phyloP scores from a whole-genome alignment of 2,113 vertebrate species.

The Pseudorhombus dupliciocellatus region DNA sequence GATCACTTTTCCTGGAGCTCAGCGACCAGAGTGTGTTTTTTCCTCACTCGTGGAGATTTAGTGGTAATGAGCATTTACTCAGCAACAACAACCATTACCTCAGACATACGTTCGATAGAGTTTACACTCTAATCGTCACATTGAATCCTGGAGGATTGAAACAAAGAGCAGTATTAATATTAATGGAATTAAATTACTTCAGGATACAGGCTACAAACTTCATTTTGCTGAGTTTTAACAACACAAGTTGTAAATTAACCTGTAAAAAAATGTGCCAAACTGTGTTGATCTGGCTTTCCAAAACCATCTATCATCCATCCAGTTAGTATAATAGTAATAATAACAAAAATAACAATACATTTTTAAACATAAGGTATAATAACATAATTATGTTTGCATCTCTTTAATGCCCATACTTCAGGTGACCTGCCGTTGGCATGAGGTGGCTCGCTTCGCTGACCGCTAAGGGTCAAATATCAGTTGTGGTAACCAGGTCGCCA shows the following conservation, averaged over 20 bases:
- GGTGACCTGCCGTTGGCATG: neutral
- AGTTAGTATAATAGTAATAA: too few relatives aligned
- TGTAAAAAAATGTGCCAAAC: too few relatives aligned
- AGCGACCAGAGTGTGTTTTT: slow-evolving; percentile 58
- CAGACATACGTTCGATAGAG: neutral
- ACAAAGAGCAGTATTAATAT: neutral
- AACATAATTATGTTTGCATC: too few relatives aligned
- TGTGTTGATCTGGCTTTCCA: too few relatives aligned
- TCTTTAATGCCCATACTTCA: neutral
- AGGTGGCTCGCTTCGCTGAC: slow-evolving; percentile 7
- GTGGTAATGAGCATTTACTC: neutral
- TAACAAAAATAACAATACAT: too few relatives aligned
- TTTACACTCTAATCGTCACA: neutral
- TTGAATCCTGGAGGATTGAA: neutral
- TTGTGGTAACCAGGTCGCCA: slow-evolving; percentile 6
- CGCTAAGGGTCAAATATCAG: slow-evolving; percentile 50
- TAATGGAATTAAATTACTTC: too few relatives aligned
- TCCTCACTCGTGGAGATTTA: slow-evolving; percentile 51
- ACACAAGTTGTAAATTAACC: neutral
- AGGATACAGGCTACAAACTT: neutral
- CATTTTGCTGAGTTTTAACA: neutral
- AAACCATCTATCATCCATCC: too few relatives aligned
- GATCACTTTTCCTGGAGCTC: slow-evolving; percentile 72
- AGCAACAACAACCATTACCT: neutral
- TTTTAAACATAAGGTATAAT: too few relatives aligned